Evolutionary conservation across 2,113 vertebrate species (phyloP), one percentile per base, ranked within the genome.

Genomic region (Serinus canaria): DNA sequence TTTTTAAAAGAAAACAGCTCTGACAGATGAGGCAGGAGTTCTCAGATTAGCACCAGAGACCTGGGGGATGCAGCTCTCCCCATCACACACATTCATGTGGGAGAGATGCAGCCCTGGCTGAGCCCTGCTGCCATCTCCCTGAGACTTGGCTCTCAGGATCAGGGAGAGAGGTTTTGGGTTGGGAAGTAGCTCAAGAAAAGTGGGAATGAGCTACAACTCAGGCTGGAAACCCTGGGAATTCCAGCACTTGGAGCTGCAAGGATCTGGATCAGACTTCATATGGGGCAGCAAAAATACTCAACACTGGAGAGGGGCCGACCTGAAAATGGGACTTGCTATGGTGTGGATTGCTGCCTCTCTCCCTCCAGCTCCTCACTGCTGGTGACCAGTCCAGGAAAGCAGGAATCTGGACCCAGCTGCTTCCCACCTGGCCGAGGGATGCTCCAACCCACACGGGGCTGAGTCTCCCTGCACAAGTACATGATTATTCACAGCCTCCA

Each of bases 401-500:
- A 18, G 83, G 46, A 70, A 62, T 58, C 13, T 4, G 8, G 89
- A 66, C 89, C 76, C 41, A 7, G 76, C 72, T 88, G 72, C 89
- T 39, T 90, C 67, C 78, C 5, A 64, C 68, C 73, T 60, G 94
- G 93, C 79, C 66, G 18, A 30, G 74, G 95, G 91, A 93, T 76
- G 84, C 87, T 96, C 78, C 92, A 90, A 11, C 96, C 90, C 93
- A 91, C 94, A 0, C 23, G 14, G 83, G 88, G 79, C 92, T 92
- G 95, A 92, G 89, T 96, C 80, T 95, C 95, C 89, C 94, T 55
- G 89, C 85, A 94, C 80, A 93, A 91, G 95, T 86, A 90, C 64
- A 60, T 73, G 94, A 96, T 97, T 96, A 96, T 95, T 96, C 96
- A 93, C 96, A 95, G 83, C 80, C 83, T 83, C 58, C 89, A 78